Base-by-base conservation (phyloP, 2,113 vertebrate species). In the Cepphus grylle region DNA sequence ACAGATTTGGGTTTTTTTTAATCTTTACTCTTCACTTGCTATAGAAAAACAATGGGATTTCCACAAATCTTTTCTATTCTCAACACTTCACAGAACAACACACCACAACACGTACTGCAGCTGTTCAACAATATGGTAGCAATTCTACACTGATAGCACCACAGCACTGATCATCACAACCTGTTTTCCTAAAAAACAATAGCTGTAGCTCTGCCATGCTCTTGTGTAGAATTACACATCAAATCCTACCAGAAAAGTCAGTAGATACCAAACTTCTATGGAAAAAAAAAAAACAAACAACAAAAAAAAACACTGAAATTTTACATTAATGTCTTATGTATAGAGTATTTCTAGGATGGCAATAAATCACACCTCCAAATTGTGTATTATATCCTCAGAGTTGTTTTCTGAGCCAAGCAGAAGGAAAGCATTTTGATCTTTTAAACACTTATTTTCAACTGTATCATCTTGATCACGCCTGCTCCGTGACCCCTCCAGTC, bases 391-490 rank as follows among this genome's bases (percentile, higher is more conserved):
- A 66, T 13, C 25, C 36, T 32, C 70, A 5, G 14, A 69, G 32
- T 0, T 79, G 25, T 16, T 67, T 30, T 40, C n/a, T 65, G 56
- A 92, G 12, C 20, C 55, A 55, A 82, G 55, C 22, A 72, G 56
- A 76, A 76, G 21, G 29, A 71, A 63, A 55, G 38, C 38, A 18
- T 40, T 27, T 8, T 0, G 0, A 15, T 2, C 22, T 47, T 72
- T 34, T 26, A 50, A 67, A 62, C 12, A 4, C 5, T 13, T 27
- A 3, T 27, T 83, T 88, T 40, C 47, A 42, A 38, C 14, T 30
- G 12, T 1, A 34, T 10, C 74, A 58, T 20, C 30, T 30, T 11
- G 4, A 36, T 7, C 4, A 4, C 0, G 0, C 8, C 20, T 20
- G 19, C 12, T 67, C 27, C 0, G 0, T 0, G 1, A 59, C 38